Base-by-base conservation (phyloP, 2,113 vertebrate species). In the Prionailurus bengalensis region DNA sequence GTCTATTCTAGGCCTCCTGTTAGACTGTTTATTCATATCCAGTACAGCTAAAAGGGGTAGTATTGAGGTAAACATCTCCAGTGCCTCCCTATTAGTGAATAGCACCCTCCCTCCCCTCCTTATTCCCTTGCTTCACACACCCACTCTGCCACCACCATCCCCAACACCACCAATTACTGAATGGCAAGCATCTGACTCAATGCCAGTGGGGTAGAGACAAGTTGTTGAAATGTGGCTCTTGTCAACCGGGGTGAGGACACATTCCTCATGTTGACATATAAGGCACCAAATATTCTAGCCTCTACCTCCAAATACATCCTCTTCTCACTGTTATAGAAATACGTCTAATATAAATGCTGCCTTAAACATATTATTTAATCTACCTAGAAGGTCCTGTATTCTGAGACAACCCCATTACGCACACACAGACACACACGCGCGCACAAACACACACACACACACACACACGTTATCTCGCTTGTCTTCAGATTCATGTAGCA, bases 351-450 rank as follows among this genome's bases (percentile, higher is more conserved):
- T 76, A 80, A 94, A 95, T 36, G 36, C 31, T 96, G 11, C 58
- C 68, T 96, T 58, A 86, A 81, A 68, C 10, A 39, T 48, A 58
- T 91, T 66, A 66, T 83, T 95, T 83, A 95, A 68, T 66, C 29
- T 31, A 42, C 70, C 21, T 78, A 51, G 55, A 80, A 94, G 42
- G 6, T 7, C 4, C 51, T 71, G 2, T 68, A 87, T 86, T 58
- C 55, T 83, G 85, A 95, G 79, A 71, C 55, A 93, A 65, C 16
- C 39, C 36, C 29, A 61, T 93, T 84, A 45, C 7, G 71, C 27
- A 91, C 21, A 42, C 25, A 58, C 48, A 58, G 21, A 78, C 53
- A 63, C 17, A 61, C 14, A 73, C 66, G 33, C 27, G 53, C 16
- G 27, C 61, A n/a, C n/a, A n/a, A n/a, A 45, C 23, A 10, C 36